Percentiles rank a stretch among this genome's conserved stretches.
Conservation (phyloP, 2,797 vertebrate genomes). For the Esox lucius region DNA sequence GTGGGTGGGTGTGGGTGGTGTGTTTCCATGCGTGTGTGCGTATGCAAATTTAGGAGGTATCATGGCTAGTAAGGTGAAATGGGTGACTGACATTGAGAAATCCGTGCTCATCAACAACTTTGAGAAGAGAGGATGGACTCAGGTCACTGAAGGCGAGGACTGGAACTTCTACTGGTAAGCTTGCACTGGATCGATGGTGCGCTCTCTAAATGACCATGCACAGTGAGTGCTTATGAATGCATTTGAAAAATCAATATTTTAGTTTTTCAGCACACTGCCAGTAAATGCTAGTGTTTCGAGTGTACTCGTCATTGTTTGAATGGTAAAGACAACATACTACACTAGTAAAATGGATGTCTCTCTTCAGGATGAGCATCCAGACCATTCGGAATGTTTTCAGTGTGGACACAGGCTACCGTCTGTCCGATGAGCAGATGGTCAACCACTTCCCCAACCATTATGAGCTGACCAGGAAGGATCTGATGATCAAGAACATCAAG, state of each 20-base stretch:
- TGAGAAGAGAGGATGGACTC: constrained; percentile 95
- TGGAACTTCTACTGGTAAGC: constrained; percentile 98
- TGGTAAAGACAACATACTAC: neutral
- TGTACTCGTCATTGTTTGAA: no score
- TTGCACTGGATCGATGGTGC: neutral
- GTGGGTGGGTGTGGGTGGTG: neutral
- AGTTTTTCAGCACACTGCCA: no score
- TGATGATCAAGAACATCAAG: constrained; percentile 99
- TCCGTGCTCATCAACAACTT: constrained; percentile 98
- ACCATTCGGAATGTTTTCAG: constrained; percentile 96
- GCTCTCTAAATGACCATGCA: neutral
- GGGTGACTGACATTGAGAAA: constrained; percentile 98
- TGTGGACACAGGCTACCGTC: constrained; percentile 92
- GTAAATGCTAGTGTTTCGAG: no score
- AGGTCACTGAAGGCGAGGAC: constrained; percentile 90
- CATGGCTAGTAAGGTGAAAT: constrained; percentile 86
- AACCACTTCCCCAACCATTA: constrained; percentile 99
- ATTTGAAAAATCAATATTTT: no score
- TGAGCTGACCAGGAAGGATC: constrained; percentile 93
- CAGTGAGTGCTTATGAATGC: neutral
- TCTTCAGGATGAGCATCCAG: constrained; percentile 94
- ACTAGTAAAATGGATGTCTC: neutral
- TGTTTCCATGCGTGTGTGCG: constrained; percentile 34
- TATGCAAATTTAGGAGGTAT: neutral
- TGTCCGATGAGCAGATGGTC: constrained; percentile 97